Evolutionary conservation across 2,113 vertebrate genomes (phyloP).

Genomic region (Epinephelus moara): DNA sequence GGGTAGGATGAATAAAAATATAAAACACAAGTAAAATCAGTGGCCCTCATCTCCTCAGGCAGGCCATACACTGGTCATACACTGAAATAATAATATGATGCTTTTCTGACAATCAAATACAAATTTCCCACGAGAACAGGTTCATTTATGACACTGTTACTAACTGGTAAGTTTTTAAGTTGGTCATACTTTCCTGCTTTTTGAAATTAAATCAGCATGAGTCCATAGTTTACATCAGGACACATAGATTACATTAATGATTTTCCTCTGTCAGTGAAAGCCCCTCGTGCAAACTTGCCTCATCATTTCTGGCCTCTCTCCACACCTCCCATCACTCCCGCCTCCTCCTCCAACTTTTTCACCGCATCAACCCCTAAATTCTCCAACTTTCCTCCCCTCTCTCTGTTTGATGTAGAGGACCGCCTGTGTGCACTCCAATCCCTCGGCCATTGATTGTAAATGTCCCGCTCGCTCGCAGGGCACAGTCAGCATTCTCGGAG

Average conservation of each 20-base stretch:
- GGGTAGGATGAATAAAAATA: too few species aligned
- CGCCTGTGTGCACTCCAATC: conserved; percentile 36
- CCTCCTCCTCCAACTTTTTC: conserved; percentile 49
- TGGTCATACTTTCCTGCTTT: too few species aligned
- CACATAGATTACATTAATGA: background rate
- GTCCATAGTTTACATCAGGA: background rate
- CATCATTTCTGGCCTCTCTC: conserved; percentile 21
- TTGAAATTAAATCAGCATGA: background rate
- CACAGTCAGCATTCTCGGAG: conserved; percentile 73
- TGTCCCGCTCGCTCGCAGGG: conserved; percentile 50
- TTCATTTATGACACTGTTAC: background rate
- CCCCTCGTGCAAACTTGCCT: conserved; percentile 1
- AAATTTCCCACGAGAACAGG: background rate
- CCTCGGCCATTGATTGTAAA: conserved; percentile 68
- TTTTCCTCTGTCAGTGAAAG: conserved; percentile 2
- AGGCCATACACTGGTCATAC: too few species aligned
- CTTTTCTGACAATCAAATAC: background rate
- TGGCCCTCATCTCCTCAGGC: too few species aligned
- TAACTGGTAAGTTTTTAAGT: too few species aligned
- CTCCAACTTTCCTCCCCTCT: conserved; percentile 1
- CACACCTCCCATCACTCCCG: conserved; percentile 22
- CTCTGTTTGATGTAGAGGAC: conserved; percentile 68
- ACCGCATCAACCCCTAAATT: conserved; percentile 46
- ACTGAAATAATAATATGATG: background rate
- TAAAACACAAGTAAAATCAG: too few species aligned